These are phyloP conservation scores for Drosophila rufa DNA, from an alignment of 1,140 invertebrate genomes.

Conservation along the genomic window DNA sequence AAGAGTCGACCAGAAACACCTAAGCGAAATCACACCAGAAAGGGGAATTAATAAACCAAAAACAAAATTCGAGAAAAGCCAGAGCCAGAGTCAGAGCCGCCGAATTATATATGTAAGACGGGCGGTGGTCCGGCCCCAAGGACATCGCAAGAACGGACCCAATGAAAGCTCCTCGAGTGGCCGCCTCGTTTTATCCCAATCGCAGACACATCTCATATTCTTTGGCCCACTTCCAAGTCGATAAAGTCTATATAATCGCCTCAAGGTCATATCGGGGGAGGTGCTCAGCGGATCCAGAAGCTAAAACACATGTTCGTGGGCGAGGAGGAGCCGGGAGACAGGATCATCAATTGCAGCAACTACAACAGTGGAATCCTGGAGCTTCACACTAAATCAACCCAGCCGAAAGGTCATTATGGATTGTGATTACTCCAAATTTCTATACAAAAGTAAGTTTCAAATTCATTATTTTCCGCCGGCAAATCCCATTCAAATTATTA, in stretches of 20 bases:
- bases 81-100: neutral
- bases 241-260: constrained; percentile 16
- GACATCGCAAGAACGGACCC: constrained; percentile 4
- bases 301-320: neutral
- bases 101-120: neutral
- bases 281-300: neutral
- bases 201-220: constrained; percentile 5
- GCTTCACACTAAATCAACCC: neutral
- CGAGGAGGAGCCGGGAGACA: neutral
- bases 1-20: constrained; percentile 18
- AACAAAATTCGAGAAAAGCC: neutral
- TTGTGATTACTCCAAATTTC: constrained; percentile 22
- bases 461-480: constrained; percentile 7
- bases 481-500: neutral
- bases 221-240: constrained; percentile 14
- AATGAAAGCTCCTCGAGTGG: constrained; percentile 15
- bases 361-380: constrained; percentile 8
- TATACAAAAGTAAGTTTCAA: constrained; percentile 13
- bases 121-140: neutral
- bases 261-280: constrained; percentile 1
- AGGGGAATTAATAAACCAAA: neutral
- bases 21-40: constrained; percentile 2
- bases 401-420: constrained; percentile 17
- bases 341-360: neutral
- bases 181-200: constrained; percentile 7